A percentile compares a stretch with the other conserved stretches of the same genome.
Evolutionary conservation across 2,888 invertebrate species (phyloP).

Genomic region (Platynereis dumerilii): DNA sequence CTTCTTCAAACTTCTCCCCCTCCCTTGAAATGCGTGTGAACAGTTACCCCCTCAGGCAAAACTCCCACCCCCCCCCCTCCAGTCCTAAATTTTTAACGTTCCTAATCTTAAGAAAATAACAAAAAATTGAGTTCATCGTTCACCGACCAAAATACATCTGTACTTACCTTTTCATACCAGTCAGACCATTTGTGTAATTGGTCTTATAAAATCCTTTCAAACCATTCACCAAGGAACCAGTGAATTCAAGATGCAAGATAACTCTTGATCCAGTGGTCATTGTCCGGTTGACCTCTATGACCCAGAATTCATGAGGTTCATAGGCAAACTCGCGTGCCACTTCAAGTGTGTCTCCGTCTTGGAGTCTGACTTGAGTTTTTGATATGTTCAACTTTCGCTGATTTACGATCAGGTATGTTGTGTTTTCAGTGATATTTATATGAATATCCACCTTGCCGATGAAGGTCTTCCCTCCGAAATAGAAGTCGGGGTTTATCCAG

Average conservation of each 20-base stretch:
- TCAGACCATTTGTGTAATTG: constrained; percentile 65
- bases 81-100: too few species aligned
- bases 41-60: too few species aligned
- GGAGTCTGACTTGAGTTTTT: constrained; percentile 55
- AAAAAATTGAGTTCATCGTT: too few species aligned
- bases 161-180: constrained; percentile 48
- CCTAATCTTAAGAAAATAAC: too few species aligned
- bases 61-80: too few species aligned
- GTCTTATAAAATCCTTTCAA: constrained; percentile 80
- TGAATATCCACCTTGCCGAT: constrained; percentile 68
- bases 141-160: too few species aligned
- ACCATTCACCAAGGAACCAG: constrained; percentile 72
- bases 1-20: too few species aligned
- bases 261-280: constrained; percentile 44
- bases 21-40: too few species aligned
- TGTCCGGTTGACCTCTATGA: constrained; percentile 51
- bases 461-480: constrained; percentile 65
- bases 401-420: constrained; percentile 68
- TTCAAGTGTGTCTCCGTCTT: constrained; percentile 6
- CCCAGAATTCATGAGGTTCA: constrained; percentile 64
- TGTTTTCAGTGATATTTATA: constrained; percentile 53
- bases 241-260: constrained; percentile 70
- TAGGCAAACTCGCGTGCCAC: constrained; percentile 55
- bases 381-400: constrained; percentile 69
- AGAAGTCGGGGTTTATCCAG: constrained; percentile 72